Conservation (phyloP, 92 coral and sea anemone genomes). For the Isaurus tuberculatus region DNA sequence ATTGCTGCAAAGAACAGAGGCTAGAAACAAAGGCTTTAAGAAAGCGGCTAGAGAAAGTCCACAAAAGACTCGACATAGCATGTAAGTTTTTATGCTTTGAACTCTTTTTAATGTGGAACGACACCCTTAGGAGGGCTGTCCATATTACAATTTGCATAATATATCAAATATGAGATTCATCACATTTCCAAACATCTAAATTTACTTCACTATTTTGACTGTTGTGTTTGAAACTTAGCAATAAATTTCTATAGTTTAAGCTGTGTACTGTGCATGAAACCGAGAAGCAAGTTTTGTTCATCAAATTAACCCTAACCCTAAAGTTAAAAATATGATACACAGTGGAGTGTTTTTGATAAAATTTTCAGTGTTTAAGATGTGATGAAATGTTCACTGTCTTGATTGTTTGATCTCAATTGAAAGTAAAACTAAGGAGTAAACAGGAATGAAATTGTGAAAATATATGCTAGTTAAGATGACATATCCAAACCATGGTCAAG, state of each 20-base stretch:
- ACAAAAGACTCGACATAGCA: conserved; percentile 31
- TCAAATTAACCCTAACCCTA: too few species aligned
- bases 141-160: not conserved
- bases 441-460: conserved; percentile 11
- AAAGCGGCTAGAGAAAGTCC: conserved; percentile 54
- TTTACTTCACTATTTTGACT: too few species aligned
- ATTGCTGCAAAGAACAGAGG: conserved; percentile 57
- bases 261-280: not conserved
- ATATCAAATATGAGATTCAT: not conserved
- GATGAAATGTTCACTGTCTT: conserved; percentile 12
- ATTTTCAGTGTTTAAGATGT: not conserved
- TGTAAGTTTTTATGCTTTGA: conserved; percentile 31
- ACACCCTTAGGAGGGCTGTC: conserved; percentile 11
- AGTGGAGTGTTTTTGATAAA: not conserved
- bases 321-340: not conserved
- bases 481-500: conserved; percentile 14
- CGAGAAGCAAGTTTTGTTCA: not conserved
- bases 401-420: not conserved
- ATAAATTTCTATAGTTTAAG: too few species aligned
- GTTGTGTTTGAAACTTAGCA: too few species aligned
- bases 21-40: conserved; percentile 48
- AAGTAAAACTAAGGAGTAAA: conserved; percentile 6
- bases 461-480: conserved; percentile 10
- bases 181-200: not conserved
- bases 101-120: not conserved